Conservation (phyloP, 92 coral and sea anemone genomes). For the Phenganax stokvisi region DNA sequence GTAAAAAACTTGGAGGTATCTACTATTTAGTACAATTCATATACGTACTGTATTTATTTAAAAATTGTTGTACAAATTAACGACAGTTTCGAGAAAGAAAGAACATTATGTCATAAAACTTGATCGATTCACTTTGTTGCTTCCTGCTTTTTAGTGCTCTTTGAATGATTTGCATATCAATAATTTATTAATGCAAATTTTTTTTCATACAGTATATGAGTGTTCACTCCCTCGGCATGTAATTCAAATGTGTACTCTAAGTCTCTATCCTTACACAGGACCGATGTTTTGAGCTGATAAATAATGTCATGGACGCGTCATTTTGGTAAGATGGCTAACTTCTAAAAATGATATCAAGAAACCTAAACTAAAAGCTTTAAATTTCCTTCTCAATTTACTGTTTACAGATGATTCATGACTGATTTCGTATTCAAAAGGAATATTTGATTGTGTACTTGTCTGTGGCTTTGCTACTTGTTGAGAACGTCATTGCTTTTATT, state of each 20-base stretch:
- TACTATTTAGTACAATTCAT: too few relatives aligned
- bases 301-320: neutral
- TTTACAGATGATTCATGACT: constrained; percentile 6
- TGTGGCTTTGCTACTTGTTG: too few relatives aligned
- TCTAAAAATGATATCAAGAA: neutral
- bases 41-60: too few relatives aligned
- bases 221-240: constrained; percentile 8
- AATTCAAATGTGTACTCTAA: neutral
- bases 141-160: neutral
- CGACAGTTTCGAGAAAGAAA: too few relatives aligned
- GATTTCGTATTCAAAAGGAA: neutral
- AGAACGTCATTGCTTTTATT: neutral
- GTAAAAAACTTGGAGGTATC: too few relatives aligned
- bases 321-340: neutral
- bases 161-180: neutral
- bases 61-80: too few relatives aligned
- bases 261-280: neutral
- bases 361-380: neutral
- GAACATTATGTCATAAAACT: neutral
- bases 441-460: neutral
- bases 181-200: constrained; percentile 22
- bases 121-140: constrained; percentile 7
- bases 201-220: neutral
- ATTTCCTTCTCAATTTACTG: neutral
- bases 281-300: neutral